Conservation (phyloP, 2,113 vertebrate species). For the Xiphophorus couchianus region DNA sequence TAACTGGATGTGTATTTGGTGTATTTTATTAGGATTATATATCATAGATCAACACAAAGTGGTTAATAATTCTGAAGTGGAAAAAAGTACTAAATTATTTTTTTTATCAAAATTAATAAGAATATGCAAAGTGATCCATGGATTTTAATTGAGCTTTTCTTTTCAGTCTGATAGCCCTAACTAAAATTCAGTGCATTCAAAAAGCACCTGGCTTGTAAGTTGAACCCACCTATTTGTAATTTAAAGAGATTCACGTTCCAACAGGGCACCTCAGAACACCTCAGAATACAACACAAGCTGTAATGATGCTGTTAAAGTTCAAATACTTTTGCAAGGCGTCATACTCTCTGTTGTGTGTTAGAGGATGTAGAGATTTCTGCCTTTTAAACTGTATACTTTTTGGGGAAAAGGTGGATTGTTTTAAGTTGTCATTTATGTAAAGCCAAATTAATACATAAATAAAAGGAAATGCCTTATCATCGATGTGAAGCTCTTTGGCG, state of each 20-base stretch:
- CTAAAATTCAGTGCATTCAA: background rate
- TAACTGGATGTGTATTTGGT: background rate
- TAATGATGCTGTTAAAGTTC: background rate
- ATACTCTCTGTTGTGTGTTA: conserved; percentile 1
- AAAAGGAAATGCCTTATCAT: conserved; percentile 47
- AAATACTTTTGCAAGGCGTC: background rate
- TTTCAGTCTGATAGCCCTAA: background rate
- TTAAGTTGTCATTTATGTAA: background rate
- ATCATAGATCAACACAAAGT: too few species aligned
- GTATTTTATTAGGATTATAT: background rate
- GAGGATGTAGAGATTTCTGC: background rate
- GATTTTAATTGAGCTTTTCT: too few species aligned
- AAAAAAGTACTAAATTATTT: too few species aligned
- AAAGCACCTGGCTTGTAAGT: background rate
- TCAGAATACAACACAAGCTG: background rate
- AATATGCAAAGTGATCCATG: background rate
- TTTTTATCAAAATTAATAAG: background rate
- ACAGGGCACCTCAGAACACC: background rate
- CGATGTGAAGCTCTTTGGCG: conserved; percentile 42
- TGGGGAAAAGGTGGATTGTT: background rate
- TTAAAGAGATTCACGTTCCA: background rate
- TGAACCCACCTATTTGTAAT: background rate
- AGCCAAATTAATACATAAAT: conserved; percentile 48
- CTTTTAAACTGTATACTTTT: background rate
- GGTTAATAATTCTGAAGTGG: too few species aligned